Percentiles rank a stretch among this genome's conserved stretches.
Evolutionary conservation across 2,888 invertebrate genomes (phyloP).

Genomic region (Ganaspis brasiliensis): DNA sequence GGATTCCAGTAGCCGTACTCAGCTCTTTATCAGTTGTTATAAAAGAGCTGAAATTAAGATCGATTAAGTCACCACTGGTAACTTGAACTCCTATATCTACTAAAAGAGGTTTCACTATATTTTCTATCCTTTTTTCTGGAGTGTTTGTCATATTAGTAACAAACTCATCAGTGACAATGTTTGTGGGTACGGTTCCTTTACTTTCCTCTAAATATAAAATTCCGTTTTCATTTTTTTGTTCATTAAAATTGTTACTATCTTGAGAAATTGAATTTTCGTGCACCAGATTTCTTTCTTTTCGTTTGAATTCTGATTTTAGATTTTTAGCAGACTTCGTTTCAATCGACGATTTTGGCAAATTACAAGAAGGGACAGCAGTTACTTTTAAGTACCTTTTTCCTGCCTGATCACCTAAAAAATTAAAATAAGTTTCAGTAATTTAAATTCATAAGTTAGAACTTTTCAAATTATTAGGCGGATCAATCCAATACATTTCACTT

Average conservation of each 20-base stretch:
- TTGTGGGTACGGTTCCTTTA: background rate
- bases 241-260: background rate
- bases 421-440: no score
- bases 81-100: background rate
- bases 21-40: slow-evolving; percentile 24
- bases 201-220: slow-evolving; percentile 40
- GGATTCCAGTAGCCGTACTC: background rate
- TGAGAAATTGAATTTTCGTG: slow-evolving; percentile 46
- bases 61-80: background rate
- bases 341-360: background rate
- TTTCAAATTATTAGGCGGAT: no score
- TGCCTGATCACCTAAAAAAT: background rate
- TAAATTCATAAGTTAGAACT: no score
- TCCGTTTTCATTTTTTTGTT: slow-evolving; percentile 33
- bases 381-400: background rate
- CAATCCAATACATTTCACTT: no score
- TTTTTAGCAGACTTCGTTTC: slow-evolving; percentile 28
- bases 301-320: background rate
- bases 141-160: no score
- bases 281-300: background rate
- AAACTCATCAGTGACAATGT: no score
- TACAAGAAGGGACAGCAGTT: background rate
- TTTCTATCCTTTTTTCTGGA: background rate
- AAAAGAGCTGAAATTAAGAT: background rate
- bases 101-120: no score